These are phyloP conservation scores for Cheilosia variabilis DNA, from an alignment of 2,888 invertebrate species.

Conservation along the genomic window DNA sequence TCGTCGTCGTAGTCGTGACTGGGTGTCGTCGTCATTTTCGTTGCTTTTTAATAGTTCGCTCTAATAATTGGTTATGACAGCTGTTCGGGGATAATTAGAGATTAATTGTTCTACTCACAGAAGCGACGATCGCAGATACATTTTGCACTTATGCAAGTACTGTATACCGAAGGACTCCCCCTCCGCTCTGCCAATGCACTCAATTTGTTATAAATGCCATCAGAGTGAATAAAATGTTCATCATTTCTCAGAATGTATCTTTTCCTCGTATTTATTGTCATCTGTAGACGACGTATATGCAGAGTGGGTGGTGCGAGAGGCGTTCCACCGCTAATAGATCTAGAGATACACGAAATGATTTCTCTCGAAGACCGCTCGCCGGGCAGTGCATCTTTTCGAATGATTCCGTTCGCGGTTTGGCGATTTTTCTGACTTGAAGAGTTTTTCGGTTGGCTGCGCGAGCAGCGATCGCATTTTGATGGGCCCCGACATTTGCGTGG, in stretches of 20 bases:
- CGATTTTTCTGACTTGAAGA: slow-evolving; percentile 52
- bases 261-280: slow-evolving; percentile 59
- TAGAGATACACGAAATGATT: slow-evolving; percentile 27
- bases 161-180: not conserved
- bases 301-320: slow-evolving; percentile 32
- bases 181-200: slow-evolving; percentile 15
- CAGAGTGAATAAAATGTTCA: slow-evolving; percentile 50
- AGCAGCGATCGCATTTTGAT: slow-evolving; percentile 1
- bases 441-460: slow-evolving; percentile 33
- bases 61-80: slow-evolving; percentile 80
- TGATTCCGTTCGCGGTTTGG: slow-evolving; percentile 37
- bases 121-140: slow-evolving; percentile 73
- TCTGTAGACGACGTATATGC: slow-evolving; percentile 28
- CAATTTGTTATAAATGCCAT: slow-evolving; percentile 59
- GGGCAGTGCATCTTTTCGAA: slow-evolving; percentile 15
- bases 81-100: slow-evolving; percentile 83
- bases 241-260: slow-evolving; percentile 62
- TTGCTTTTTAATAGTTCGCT: slow-evolving; percentile 75
- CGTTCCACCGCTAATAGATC: slow-evolving; percentile 47
- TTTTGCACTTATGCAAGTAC: slow-evolving; percentile 66
- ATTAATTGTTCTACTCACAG: slow-evolving; percentile 82
- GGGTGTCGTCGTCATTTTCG: not conserved
- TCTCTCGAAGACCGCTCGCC: slow-evolving; percentile 31
- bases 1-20: slow-evolving; percentile 25
- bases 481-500: slow-evolving; percentile 24